Base-by-base conservation (phyloP, 2,113 vertebrate species). In the Cichladusa arquata region DNA sequence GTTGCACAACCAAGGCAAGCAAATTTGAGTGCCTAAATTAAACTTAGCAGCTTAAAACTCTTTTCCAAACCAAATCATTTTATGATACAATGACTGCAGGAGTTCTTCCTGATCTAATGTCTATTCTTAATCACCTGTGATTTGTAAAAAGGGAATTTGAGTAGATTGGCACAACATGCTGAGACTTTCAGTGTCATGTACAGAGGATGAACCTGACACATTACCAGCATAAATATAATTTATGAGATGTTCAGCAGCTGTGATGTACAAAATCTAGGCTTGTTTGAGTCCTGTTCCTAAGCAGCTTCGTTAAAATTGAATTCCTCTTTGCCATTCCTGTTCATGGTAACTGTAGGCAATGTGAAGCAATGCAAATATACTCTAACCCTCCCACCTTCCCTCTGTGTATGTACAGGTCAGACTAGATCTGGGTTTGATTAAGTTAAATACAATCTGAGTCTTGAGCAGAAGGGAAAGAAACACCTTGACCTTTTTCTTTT, bases 1-100 rank as follows among this genome's bases (percentile, higher is more conserved):
- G 23, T 26, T 56, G 6, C 24, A 81, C 0, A 1, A 69, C 19
- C 7, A 38, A 67, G 12, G 5, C 29, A 80, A 60, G 19, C 0
- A 20, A 71, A 67, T 82, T 14, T 80, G 33, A 82, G 48, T 9
- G 7, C 13, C 9, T 79, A 71, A 54, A 66, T 87, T 58, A 74
- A 71, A 53, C 3, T 65, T 60, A 31, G 33, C 38, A 16, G 48
- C 4, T 47, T 36, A 47, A 53, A 45, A 23, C 6, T 34, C 5
- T n/a, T 9, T 71, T 66, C n/a, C 58, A 86, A 81, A 33, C 2
- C 11, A 40, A 74, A 60, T 19, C 1, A 67, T 40, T 60, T 44
- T 18, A 53, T 74, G 45, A 23, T 42, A 33, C 8, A 19, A 6
- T 51, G 25, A 22, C 44, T 67, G 12, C 31, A 51, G 23, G 25